Evolutionary conservation across 1,140 invertebrate species (phyloP).

Genomic region (Listronotus oregonensis): DNA sequence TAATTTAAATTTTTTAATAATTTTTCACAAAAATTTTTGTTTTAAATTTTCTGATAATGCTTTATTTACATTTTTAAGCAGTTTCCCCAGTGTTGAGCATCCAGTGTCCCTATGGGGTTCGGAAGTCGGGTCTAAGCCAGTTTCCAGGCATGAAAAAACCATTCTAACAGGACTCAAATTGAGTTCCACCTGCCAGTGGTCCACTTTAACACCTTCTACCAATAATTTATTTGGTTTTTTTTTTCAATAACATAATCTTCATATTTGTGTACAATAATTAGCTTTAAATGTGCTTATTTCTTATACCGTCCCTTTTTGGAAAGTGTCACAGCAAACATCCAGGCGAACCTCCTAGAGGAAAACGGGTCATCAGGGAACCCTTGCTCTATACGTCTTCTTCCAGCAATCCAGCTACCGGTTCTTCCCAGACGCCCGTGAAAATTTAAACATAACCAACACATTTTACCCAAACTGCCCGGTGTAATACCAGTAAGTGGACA

Average conservation of each 20-base stretch:
- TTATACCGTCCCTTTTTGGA: conserved; percentile 39
- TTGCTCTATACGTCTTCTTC: conserved; percentile 54
- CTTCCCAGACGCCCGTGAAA: conserved; percentile 55
- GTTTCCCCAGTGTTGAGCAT: conserved; percentile 60
- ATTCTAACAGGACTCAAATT: conserved; percentile 59
- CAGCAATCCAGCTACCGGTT: conserved; percentile 52
- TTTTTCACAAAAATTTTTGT: neutral
- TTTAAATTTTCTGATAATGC: neutral
- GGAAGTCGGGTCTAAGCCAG: conserved; percentile 53
- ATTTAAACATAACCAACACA: conserved; percentile 42
- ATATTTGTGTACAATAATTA: no score
- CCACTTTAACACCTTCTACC: conserved; percentile 36
- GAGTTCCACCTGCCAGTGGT: conserved; percentile 45
- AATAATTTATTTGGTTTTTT: conserved; percentile 8
- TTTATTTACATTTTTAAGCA: conserved; percentile 16
- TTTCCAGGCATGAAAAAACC: conserved; percentile 56
- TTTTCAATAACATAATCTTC: no score
- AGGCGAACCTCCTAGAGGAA: neutral
- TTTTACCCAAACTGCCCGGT: conserved; percentile 62
- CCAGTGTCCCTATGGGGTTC: conserved; percentile 64
- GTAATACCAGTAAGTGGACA: conserved; percentile 69
- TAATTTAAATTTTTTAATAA: conserved; percentile 42
- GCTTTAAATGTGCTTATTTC: no score
- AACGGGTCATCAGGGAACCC: conserved; percentile 53
- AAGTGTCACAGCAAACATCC: conserved; percentile 45